Percentiles rank a stretch among this genome's conserved stretches.
Evolutionary conservation across 2,797 vertebrate genomes (phyloP).

Genomic region (Balearica regulorum): DNA sequence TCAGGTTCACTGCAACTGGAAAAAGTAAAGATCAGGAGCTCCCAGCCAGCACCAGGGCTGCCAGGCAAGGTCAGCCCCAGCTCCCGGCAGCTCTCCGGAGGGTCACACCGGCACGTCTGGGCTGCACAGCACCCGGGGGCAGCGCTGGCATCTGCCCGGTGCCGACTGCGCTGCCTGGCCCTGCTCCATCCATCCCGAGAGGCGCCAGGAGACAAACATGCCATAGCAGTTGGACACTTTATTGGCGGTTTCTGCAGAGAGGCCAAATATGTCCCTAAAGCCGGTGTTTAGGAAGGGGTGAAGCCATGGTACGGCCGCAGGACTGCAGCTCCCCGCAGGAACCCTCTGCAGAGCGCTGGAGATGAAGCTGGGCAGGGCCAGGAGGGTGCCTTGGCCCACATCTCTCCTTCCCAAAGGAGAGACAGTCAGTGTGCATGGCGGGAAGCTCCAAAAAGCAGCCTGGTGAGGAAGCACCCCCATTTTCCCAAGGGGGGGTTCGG

Average conservation of each 20-base stretch:
- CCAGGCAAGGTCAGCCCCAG: background rate
- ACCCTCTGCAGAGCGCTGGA: no score
- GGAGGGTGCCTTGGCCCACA: no score
- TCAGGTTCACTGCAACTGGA: rapidly evolving
- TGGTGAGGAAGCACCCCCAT: background rate
- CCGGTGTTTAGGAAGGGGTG: background rate
- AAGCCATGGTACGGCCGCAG: background rate
- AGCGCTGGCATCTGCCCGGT: background rate
- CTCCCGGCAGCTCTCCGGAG: background rate
- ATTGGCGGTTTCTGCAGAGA: background rate
- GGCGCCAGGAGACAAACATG: background rate
- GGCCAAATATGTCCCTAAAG: background rate
- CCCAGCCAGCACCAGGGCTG: background rate
- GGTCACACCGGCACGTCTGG: rapidly evolving
- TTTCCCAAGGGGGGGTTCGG: background rate
- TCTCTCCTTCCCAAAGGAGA: background rate
- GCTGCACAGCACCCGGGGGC: background rate
- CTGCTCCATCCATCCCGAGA: background rate
- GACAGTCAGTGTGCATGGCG: rapidly evolving
- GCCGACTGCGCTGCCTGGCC: background rate
- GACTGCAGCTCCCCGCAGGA: background rate
- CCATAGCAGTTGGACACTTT: rapidly evolving
- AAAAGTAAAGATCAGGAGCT: background rate
- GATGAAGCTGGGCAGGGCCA: background rate
- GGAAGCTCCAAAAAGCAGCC: background rate